Evolutionary conservation across 1,140 invertebrate genomes (phyloP).

Genomic region (Batillaria attramentaria): DNA sequence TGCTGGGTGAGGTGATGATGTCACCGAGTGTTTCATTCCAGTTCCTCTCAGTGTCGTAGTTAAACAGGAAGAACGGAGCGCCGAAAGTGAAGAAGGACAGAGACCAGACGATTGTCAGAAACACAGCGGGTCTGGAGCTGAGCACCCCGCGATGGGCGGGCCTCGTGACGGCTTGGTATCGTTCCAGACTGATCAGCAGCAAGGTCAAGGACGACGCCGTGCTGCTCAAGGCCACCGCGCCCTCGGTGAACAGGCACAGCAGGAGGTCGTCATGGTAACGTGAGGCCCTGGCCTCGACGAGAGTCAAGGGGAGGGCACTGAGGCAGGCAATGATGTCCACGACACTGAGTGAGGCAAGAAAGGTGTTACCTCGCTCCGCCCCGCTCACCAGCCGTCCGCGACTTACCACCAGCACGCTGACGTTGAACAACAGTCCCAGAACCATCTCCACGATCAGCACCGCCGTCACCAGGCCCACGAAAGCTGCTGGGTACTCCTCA

Average conservation of each 20-base stretch:
- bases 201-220: slow-evolving; percentile 29
- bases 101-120: slow-evolving; percentile 23
- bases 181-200: slow-evolving; percentile 32
- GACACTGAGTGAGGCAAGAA: slow-evolving; percentile 26
- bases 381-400: not conserved
- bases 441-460: slow-evolving; percentile 17
- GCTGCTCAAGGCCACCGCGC: slow-evolving; percentile 20
- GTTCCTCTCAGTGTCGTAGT: no score
- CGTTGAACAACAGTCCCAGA: slow-evolving; percentile 25
- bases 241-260: slow-evolving; percentile 34
- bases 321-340: slow-evolving; percentile 31
- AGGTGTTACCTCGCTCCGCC: slow-evolving; percentile 17
- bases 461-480: not conserved
- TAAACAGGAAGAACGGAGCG: slow-evolving; percentile 21
- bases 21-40: no score
- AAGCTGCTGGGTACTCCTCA: not conserved
- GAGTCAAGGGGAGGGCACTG: slow-evolving; percentile 7
- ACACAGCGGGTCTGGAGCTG: not conserved
- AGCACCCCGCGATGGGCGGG: slow-evolving; percentile 11
- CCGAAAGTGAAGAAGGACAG: slow-evolving; percentile 18
- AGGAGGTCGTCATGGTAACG: slow-evolving; percentile 2
- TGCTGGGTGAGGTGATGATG: not conserved
- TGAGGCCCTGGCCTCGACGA: slow-evolving; percentile 4
- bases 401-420: slow-evolving; percentile 26
- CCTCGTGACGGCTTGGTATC: slow-evolving; percentile 23